These are phyloP conservation scores for Poeciliopsis paucimaculata DNA, from an alignment of 2,797 vertebrate genomes.

Conservation along the genomic window DNA sequence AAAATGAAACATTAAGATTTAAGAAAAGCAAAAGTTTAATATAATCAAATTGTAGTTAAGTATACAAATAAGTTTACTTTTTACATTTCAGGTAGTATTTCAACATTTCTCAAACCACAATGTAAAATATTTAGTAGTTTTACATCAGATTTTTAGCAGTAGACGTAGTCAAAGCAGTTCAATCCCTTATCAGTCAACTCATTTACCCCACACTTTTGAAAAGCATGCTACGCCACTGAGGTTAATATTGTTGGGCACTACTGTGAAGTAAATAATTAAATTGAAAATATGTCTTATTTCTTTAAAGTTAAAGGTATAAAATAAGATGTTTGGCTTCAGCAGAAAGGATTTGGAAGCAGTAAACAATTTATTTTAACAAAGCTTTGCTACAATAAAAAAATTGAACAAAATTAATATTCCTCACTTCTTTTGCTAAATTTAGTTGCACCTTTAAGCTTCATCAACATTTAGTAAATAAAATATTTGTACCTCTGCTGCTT, in stretches of 20 bases:
- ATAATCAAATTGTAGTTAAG: too few relatives aligned
- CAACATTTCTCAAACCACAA: too few relatives aligned
- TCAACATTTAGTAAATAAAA: not conserved
- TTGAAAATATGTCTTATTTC: not conserved
- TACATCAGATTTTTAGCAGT: too few relatives aligned
- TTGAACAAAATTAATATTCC: not conserved
- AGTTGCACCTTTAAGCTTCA: not conserved
- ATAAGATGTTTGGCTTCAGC: not conserved
- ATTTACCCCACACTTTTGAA: too few relatives aligned
- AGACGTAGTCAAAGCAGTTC: too few relatives aligned
- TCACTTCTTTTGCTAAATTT: not conserved
- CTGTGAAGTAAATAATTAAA: not conserved
- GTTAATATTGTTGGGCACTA: not conserved
- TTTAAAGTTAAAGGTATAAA: not conserved
- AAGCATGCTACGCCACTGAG: too few relatives aligned
- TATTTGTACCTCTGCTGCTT: constrained; percentile 90
- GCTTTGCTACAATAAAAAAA: not conserved
- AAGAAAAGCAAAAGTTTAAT: too few relatives aligned
- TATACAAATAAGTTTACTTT: too few relatives aligned
- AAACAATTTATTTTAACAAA: not conserved
- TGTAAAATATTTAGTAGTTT: too few relatives aligned
- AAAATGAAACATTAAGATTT: too few relatives aligned
- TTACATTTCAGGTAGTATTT: too few relatives aligned
- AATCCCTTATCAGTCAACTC: too few relatives aligned
- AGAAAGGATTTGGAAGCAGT: not conserved